Base-by-base conservation (phyloP, 2,113 vertebrate species). In the Chaenogobius annularis region DNA sequence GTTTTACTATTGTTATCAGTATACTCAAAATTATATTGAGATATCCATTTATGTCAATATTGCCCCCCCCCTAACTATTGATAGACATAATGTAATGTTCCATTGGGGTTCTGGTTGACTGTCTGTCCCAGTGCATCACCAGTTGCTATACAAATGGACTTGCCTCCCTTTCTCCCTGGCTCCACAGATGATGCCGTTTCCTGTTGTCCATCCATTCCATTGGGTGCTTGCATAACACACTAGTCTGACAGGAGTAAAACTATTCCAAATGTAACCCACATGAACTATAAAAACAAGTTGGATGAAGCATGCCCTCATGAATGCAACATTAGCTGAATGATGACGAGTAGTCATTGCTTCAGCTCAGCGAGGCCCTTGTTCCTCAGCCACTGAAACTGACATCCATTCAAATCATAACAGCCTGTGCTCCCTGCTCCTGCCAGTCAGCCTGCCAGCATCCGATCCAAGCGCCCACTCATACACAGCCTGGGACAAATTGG, bases 391-490 rank as follows among this genome's bases (percentile, higher is more conserved):
- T 63, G 80, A 81, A 78, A 88, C 78, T 90, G 90, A 92, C 90
- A 91, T 79, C 86, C 87, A 83, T 92, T 88, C 82, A 93, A 92
- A 93, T 92, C 88, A 92, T 92, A 90, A 89, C 85, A 85, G 83
- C 75, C 71, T 75, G 74, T 73, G 61, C 66, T 55, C 69, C 56
- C 77, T 67, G 55, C 79, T 75, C 73, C 72, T 78, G 55, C 77
- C 70, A 73, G 81, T 78, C 22, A 46, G 70, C 65, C 82, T 77
- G 77, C 81, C 86, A 82, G 75, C 83, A 78, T 73, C 75, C 84
- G 68, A 85, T 79, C 76, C 59, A 75, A 14, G 20, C 55, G 76
- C 84, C 87, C 84, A 79, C 82, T 84, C 84, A 89, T 83, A 66
- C 83, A 83, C 81, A 90, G 87, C 83, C 86, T 87, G 79, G 87